These are phyloP conservation scores for Idaea straminata DNA, from an alignment of 2,888 invertebrate species.

Conservation along the genomic window DNA sequence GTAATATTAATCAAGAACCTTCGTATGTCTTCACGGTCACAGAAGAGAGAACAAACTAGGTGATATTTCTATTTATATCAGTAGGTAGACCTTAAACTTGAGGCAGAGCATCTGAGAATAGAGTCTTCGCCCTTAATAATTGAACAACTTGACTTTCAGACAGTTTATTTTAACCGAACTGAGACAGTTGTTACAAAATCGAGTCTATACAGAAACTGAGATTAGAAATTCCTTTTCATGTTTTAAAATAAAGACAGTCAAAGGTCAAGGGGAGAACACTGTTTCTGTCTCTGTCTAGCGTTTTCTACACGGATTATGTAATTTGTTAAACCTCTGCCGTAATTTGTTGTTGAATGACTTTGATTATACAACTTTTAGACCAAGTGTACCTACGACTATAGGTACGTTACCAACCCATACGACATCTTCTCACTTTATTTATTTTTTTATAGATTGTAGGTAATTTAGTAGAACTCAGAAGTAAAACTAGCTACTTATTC, in stretches of 20 bases:
- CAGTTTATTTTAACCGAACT: not conserved
- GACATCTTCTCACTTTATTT: too few species aligned
- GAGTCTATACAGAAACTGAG: constrained; percentile 8
- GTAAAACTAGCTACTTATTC: too few species aligned
- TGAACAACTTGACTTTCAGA: not conserved
- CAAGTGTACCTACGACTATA: too few species aligned
- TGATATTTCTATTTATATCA: not conserved
- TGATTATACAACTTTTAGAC: too few species aligned
- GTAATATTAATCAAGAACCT: too few species aligned
- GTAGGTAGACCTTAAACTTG: too few species aligned
- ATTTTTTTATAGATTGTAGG: too few species aligned
- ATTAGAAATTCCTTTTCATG: constrained; percentile 21
- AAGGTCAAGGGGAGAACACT: constrained; percentile 31
- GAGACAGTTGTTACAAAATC: not conserved
- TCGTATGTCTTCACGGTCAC: not conserved
- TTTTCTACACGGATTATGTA: not conserved
- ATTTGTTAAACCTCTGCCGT: not conserved
- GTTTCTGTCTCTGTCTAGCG: constrained; percentile 16
- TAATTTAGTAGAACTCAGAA: too few species aligned
- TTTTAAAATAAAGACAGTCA: constrained; percentile 29
- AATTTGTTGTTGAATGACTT: too few species aligned
- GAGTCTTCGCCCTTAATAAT: not conserved
- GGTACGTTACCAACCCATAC: too few species aligned
- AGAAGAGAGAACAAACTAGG: not conserved
- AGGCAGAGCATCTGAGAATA: too few species aligned